A percentile compares a stretch with the other conserved stretches of the same genome.
These are phyloP conservation scores for Sigmodon hispidus DNA, from an alignment of 2,113 vertebrate genomes.

Conservation along the genomic window DNA sequence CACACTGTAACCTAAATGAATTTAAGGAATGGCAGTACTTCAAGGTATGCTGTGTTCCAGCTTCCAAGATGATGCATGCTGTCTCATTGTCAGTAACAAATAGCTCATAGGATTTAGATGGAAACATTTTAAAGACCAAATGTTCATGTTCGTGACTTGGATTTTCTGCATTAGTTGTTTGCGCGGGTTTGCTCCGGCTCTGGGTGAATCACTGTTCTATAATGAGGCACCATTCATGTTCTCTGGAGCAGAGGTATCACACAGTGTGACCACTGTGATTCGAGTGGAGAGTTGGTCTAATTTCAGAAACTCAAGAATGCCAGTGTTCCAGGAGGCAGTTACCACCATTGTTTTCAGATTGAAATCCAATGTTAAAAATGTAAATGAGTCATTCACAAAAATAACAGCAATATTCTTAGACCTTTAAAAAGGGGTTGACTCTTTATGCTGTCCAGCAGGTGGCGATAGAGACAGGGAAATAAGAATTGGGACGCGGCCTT, in stretches of 20 bases:
- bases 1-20: conserved; percentile 95
- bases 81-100: background rate
- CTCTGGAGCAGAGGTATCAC: background rate
- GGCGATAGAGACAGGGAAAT: conserved; percentile 63
- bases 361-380: conserved; percentile 19
- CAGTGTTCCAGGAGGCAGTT: background rate
- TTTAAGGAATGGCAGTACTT: conserved; percentile 96
- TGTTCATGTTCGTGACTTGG: background rate
- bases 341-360: background rate
- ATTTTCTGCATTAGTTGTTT: background rate
- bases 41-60: conserved; percentile 88
- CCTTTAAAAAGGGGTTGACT: background rate
- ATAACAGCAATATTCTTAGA: background rate
- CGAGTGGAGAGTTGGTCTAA: background rate
- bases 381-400: background rate
- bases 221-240: background rate
- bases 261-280: background rate
- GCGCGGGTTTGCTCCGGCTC: background rate
- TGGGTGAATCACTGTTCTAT: background rate
- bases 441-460: conserved; percentile 73
- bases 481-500: background rate
- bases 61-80: conserved; percentile 21
- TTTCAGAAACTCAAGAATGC: conserved; percentile 3
- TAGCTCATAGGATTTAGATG: background rate
- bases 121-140: background rate